Conservation (phyloP, 2,113 vertebrate species). For the Poeciliopsis turrubarensis region DNA sequence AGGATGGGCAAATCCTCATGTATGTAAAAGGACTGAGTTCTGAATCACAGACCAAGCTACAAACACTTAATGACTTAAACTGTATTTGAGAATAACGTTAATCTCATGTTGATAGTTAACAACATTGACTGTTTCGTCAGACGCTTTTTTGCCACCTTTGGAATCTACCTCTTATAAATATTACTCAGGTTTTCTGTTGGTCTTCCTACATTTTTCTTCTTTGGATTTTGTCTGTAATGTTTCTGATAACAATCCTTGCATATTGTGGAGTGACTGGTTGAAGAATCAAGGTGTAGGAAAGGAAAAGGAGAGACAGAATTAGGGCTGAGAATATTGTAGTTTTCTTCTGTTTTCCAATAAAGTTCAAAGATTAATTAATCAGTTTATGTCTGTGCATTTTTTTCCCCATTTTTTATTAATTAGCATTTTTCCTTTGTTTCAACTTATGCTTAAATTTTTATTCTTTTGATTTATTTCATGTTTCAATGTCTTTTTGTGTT, state of each 20-base stretch:
- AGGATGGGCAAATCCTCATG: slow-evolving; percentile 28
- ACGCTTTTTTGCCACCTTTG: background rate
- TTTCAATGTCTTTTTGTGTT: too few species aligned
- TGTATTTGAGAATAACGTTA: background rate
- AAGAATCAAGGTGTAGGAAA: background rate
- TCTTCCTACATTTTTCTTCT: background rate
- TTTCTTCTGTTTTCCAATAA: too few species aligned
- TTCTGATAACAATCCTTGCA: background rate
- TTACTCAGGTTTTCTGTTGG: background rate
- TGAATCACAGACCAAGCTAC: slow-evolving; percentile 8
- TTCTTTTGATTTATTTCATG: too few species aligned
- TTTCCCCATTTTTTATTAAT: too few species aligned
- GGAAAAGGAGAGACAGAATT: too few species aligned
- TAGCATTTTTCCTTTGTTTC: too few species aligned
- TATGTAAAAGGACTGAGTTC: slow-evolving; percentile 10
- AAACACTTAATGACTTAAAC: background rate
- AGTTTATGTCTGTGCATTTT: too few species aligned
- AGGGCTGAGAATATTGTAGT: too few species aligned
- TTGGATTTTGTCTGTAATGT: background rate
- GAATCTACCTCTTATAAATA: background rate
- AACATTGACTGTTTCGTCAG: background rate
- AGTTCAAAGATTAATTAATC: too few species aligned
- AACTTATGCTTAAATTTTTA: too few species aligned
- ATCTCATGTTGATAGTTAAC: too few species aligned
- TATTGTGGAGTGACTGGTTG: background rate